Conservation (phyloP, 2,113 vertebrate genomes). For the Desmodus rotundus region DNA sequence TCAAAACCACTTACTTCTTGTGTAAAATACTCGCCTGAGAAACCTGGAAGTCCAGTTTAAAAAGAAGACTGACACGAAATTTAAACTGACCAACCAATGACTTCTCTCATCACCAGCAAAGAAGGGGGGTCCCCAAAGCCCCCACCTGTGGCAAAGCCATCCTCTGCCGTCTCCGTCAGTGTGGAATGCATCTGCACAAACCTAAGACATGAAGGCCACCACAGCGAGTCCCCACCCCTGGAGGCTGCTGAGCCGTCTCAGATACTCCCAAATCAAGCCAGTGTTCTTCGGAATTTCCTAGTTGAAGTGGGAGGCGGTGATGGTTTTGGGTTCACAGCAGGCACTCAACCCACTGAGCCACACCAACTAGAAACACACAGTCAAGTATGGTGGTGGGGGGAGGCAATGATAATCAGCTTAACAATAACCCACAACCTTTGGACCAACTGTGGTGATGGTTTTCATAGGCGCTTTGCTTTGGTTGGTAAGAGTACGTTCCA, state of each 20-base stretch:
- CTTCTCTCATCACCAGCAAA: neutral
- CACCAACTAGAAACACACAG: too few relatives aligned
- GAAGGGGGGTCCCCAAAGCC: neutral
- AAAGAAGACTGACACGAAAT: neutral
- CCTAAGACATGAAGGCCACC: neutral
- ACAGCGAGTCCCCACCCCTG: neutral
- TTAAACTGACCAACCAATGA: neutral
- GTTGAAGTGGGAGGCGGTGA: too few relatives aligned
- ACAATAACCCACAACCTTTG: too few relatives aligned
- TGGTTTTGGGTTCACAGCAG: too few relatives aligned
- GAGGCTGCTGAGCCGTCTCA: neutral
- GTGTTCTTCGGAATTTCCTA: neutral
- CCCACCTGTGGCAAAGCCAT: neutral
- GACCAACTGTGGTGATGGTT: neutral
- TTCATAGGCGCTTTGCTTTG: neutral
- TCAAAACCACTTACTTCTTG: neutral
- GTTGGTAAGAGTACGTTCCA: neutral
- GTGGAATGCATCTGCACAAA: fast-evolving
- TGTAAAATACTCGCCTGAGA: neutral
- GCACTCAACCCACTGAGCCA: too few relatives aligned
- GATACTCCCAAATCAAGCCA: neutral
- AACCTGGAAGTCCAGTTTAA: neutral
- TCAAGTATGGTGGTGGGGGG: too few relatives aligned
- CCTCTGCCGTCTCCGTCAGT: fast-evolving
- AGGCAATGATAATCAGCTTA: too few relatives aligned